Conservation (phyloP, 2,797 vertebrate species). For the Enteromius treurensis region DNA sequence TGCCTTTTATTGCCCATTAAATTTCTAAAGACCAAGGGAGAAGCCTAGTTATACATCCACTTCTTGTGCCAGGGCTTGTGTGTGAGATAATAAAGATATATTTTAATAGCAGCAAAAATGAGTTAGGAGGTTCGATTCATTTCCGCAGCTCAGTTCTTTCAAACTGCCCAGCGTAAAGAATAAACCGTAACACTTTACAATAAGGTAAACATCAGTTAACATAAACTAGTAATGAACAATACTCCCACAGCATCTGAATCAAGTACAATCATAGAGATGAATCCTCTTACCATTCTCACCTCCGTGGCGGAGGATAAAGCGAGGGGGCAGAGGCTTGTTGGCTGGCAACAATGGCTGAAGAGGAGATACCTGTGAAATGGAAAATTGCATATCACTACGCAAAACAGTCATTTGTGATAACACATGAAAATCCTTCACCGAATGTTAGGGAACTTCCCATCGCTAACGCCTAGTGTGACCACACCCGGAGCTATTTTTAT, state of each 20-base stretch:
- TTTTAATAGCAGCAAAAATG: neutral
- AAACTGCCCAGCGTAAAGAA: neutral
- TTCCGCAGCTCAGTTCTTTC: neutral
- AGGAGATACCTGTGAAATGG: slow-evolving; percentile 83
- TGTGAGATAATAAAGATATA: neutral
- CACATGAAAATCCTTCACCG: too few relatives aligned
- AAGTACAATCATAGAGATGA: slow-evolving; percentile 28
- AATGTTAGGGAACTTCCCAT: too few relatives aligned
- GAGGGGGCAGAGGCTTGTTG: slow-evolving; percentile 87
- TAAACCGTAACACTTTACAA: too few relatives aligned
- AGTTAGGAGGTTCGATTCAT: neutral
- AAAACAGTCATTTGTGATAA: neutral
- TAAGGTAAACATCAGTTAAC: too few relatives aligned
- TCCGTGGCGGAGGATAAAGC: slow-evolving; percentile 87
- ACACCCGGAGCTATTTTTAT: neutral
- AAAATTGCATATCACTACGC: neutral
- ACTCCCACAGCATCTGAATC: too few relatives aligned
- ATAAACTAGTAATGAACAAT: too few relatives aligned
- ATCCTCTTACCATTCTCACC: slow-evolving; percentile 92
- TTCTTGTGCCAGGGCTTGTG: neutral
- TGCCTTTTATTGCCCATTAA: neutral
- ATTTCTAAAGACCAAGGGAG: neutral
- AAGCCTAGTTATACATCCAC: neutral
- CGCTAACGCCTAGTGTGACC: too few relatives aligned
- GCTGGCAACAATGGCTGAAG: slow-evolving; percentile 95